Evolutionary conservation across 2,797 vertebrate species (phyloP), one percentile per base, ranked within the genome.

Genomic region (Schizopygopsis pylzovi): DNA sequence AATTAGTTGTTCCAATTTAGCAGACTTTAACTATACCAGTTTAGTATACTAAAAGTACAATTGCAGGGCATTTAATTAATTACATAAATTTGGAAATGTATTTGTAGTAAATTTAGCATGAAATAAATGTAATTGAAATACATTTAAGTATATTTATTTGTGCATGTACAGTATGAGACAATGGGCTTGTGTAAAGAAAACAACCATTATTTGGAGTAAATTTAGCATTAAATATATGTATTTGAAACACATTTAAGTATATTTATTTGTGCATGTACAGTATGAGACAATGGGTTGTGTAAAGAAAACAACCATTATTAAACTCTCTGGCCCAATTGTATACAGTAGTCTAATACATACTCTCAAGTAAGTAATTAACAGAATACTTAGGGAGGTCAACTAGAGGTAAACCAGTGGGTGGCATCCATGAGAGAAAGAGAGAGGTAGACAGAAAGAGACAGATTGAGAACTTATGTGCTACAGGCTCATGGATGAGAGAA

Each of bases 321-420:
- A 85, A 81, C 79, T 47, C 25, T 76, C 54, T 75, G 83, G 79
- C 52, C 84, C 54, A 91, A 91, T 87, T 86, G 65, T 87, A 87
- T 81, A 73, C n/a, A n/a, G n/a, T n/a, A n/a, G n/a, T n/a, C 83
- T 89, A 88, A 82, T 79, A 86, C 80, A 71, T 86, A 86, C 71
- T 86, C 89, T 91, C 89, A 87, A 4, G 82, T 28, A 85, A 82
- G 85, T 93, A 93, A 92, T 90, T 92, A 91, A 91, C 91, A 83
- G 88, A 88, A 85, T 89, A 85, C 49, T 78, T n/a, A 45, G 43
- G 47, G 90, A 90, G 95, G 94, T 95, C 94, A 94, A 45, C 82
- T 18, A 84, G 92, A 95, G 95, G 93, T 95, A 93, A 95, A 91
- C 88, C 85, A 89, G 84, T 90, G 90, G 91, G 90, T 90, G 91